Evolutionary conservation across 2,797 vertebrate species (phyloP).

Genomic region (Gymnothorax reevesii): DNA sequence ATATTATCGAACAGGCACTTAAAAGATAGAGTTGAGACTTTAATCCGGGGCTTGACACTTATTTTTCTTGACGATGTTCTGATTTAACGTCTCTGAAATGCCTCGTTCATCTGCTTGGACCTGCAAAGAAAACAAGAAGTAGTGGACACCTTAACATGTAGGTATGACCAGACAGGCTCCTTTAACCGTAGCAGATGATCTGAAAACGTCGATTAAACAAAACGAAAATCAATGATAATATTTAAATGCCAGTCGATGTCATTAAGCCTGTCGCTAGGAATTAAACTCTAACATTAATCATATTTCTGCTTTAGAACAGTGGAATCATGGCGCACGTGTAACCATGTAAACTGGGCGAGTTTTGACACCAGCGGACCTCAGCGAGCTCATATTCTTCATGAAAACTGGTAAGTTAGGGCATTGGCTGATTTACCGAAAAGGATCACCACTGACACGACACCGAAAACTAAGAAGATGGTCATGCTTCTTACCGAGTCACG

Average conservation of each 20-base stretch:
- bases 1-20: neutral
- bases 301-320: neutral
- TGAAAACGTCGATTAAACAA: neutral
- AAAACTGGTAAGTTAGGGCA: neutral
- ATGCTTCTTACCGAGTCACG: neutral
- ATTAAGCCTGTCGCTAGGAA: neutral
- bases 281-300: neutral
- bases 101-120: neutral
- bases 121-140: conserved; percentile 9
- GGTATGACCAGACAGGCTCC: neutral
- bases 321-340: neutral
- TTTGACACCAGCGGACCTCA: neutral
- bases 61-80: neutral
- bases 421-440: neutral
- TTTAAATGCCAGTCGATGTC: conserved; percentile 13
- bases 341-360: neutral
- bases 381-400: neutral
- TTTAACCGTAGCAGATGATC: neutral
- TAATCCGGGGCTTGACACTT: conserved; percentile 36
- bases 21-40: neutral
- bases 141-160: neutral
- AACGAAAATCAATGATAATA: neutral
- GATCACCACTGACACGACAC: neutral
- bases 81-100: conserved; percentile 23
- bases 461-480: neutral